phyloP scores from a whole-genome alignment of 2,113 vertebrate genomes.

The Dunckerocampus dactyliophorus region DNA sequence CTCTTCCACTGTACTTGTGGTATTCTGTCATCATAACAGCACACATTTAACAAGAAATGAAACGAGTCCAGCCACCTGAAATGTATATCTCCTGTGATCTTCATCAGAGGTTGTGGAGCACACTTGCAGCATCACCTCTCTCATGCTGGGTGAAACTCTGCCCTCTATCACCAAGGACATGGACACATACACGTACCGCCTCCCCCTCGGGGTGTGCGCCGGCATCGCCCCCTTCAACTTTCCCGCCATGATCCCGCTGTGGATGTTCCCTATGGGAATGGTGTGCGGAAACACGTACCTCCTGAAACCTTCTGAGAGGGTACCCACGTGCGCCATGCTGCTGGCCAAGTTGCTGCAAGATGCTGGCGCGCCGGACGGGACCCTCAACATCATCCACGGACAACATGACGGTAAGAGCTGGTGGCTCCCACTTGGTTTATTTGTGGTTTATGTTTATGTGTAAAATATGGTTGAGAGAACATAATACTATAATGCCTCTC shows the following conservation, averaged over 20 bases:
- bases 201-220: conserved; percentile 91
- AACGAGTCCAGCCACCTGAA: background rate
- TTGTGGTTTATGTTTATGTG: background rate
- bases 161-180: conserved; percentile 96
- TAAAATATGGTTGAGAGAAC: too few species aligned
- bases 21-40: too few species aligned
- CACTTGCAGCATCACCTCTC: conserved; percentile 90
- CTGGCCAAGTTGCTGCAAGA: conserved; percentile 91
- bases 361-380: conserved; percentile 88
- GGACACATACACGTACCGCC: conserved; percentile 90
- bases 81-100: conserved; percentile 12
- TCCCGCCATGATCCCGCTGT: conserved; percentile 97
- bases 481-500: too few species aligned
- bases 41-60: too few species aligned
- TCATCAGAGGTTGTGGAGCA: conserved; percentile 94
- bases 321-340: conserved; percentile 89
- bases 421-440: background rate
- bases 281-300: conserved; percentile 95
- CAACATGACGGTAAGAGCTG: conserved; percentile 81
- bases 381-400: conserved; percentile 92
- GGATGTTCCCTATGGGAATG: conserved; percentile 98
- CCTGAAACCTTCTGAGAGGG: conserved; percentile 93
- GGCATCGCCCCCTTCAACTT: conserved; percentile 96
- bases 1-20: too few species aligned
- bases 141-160: conserved; percentile 93